These are phyloP conservation scores for Cichladusa arquata DNA, from an alignment of 2,113 vertebrate genomes.

Conservation along the genomic window DNA sequence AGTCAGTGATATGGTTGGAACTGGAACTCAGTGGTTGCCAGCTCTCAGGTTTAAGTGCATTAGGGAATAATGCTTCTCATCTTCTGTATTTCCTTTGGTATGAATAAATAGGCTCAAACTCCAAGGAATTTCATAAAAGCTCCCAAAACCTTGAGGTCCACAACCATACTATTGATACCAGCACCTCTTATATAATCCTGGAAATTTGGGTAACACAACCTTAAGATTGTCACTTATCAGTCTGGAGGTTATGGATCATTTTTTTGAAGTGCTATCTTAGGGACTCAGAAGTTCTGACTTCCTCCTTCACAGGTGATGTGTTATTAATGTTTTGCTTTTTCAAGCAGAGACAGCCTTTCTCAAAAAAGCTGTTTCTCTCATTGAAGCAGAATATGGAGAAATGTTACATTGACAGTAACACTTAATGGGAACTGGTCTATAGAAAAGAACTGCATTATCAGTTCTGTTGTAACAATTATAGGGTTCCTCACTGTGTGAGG, in stretches of 20 bases:
- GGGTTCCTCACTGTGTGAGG: background rate
- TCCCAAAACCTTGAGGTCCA: background rate
- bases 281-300: background rate
- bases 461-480: no score
- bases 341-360: background rate
- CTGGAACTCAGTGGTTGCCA: background rate
- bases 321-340: background rate
- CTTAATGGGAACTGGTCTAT: background rate
- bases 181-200: background rate
- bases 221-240: background rate
- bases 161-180: background rate
- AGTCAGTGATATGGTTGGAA: slow-evolving; percentile 38
- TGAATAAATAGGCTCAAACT: slow-evolving; percentile 15
- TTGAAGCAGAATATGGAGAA: background rate
- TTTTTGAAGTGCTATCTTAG: background rate
- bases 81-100: background rate
- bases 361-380: background rate
- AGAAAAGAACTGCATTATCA: background rate
- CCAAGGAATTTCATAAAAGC: background rate
- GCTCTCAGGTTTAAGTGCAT: background rate
- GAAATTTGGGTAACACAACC: background rate
- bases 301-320: fast-evolving
- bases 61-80: background rate
- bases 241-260: background rate
- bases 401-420: background rate